Percentiles rank a stretch among this genome's conserved stretches.
Conservation (phyloP, 2,888 invertebrate genomes). For the Lacanobia wlatinum region DNA sequence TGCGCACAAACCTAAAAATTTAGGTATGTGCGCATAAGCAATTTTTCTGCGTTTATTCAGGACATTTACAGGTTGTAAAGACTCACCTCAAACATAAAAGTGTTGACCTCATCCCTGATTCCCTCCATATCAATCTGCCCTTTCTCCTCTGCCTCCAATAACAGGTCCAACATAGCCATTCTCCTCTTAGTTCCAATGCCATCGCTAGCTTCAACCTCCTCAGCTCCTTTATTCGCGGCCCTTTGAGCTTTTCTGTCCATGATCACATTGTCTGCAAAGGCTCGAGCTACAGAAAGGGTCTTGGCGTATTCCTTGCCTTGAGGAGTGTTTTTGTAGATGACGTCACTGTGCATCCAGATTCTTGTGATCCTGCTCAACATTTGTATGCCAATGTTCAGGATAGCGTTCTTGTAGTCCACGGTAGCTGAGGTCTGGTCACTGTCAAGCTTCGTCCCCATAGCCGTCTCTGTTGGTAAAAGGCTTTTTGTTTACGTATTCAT, state of each 20-base stretch:
- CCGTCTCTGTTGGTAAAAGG: constrained; percentile 82
- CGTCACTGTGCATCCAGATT: constrained; percentile 91
- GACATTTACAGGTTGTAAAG: too few species aligned
- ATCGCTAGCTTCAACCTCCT: constrained; percentile 45
- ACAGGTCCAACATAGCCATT: constrained; percentile 92
- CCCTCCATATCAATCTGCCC: constrained; percentile 91
- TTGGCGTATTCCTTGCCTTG: constrained; percentile 86
- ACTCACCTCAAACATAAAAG: constrained; percentile 88
- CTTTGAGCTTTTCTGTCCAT: constrained; percentile 78
- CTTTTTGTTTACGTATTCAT: background rate
- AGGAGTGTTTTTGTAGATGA: constrained; percentile 85
- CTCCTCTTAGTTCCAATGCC: constrained; percentile 80
- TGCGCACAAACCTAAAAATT: too few species aligned
- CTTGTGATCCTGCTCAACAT: constrained; percentile 75
- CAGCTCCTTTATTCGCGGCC: constrained; percentile 32
- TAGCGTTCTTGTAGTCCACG: constrained; percentile 87
- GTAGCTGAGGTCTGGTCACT: constrained; percentile 79
- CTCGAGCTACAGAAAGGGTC: constrained; percentile 85
- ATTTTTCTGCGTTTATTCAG: too few species aligned
- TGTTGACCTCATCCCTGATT: constrained; percentile 93
- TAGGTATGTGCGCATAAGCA: too few species aligned
- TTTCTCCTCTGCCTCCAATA: constrained; percentile 91
- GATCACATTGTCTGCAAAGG: constrained; percentile 90
- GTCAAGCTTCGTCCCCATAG: constrained; percentile 91
- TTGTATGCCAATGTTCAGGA: constrained; percentile 78